A percentile compares a stretch with the other conserved stretches of the same genome.
These are phyloP conservation scores for Cynodonichthys magdalenae DNA, from an alignment of 2,797 vertebrate genomes.

Conservation along the genomic window DNA sequence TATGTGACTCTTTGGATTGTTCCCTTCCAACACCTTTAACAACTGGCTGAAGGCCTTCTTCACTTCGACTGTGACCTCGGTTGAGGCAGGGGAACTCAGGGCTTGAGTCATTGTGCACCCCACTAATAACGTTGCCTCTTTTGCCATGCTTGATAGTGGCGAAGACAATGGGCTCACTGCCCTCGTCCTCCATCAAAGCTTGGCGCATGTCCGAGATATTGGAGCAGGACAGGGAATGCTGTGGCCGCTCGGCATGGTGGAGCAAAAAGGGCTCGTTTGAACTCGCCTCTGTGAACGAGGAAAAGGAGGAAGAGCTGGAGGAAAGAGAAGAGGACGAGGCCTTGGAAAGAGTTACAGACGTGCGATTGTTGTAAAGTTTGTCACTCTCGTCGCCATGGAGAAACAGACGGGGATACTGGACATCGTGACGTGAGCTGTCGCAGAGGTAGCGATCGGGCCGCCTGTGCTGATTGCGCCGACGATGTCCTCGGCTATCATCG, in stretches of 20 bases:
- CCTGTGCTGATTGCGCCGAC: constrained; percentile 36
- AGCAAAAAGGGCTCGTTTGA: constrained; percentile 65
- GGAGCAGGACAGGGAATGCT: constrained; percentile 82
- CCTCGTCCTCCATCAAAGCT: constrained; percentile 56
- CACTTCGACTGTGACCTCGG: constrained; percentile 77
- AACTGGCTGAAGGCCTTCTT: constrained; percentile 68
- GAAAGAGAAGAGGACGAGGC: constrained; percentile 79
- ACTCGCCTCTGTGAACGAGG: constrained; percentile 80
- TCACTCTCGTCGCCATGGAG: constrained; percentile 48
- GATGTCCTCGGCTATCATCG: constrained; percentile 52
- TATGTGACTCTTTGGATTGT: constrained; percentile 13
- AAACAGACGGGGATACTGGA: constrained; percentile 37
- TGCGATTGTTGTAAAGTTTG: constrained; percentile 50
- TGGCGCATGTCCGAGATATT: constrained; percentile 73
- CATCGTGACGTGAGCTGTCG: constrained; percentile 21
- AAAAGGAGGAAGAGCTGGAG: constrained; percentile 67
- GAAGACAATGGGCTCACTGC: constrained; percentile 55
- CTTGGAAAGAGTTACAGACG: constrained; percentile 60
- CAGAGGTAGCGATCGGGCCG: constrained; percentile 25
- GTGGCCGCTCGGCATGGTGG: constrained; percentile 56
- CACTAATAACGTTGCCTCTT: constrained; percentile 21
- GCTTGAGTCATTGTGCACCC: constrained; percentile 18
- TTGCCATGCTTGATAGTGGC: constrained; percentile 57
- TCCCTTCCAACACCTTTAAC: constrained; percentile 25
- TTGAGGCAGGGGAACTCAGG: constrained; percentile 58